Percentiles rank a stretch among this genome's conserved stretches.
Conservation (phyloP, 37 sponge, comb jelly and placozoan genomes). For the Lycopodina hypogea region DNA sequence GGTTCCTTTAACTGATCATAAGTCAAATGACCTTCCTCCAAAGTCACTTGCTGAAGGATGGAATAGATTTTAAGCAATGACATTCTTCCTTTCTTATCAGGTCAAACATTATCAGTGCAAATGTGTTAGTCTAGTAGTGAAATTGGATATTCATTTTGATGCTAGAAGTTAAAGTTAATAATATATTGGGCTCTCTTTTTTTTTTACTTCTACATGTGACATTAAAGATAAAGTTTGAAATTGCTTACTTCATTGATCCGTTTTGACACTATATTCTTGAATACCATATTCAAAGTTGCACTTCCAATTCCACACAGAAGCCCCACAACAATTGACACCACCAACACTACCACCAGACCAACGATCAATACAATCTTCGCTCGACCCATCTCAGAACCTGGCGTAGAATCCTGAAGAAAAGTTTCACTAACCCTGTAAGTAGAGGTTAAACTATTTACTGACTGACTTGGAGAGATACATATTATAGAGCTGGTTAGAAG, state of each 20-base stretch:
- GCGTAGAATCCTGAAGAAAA: too few species aligned
- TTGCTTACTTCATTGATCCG: neutral
- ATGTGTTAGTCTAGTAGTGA: too few species aligned
- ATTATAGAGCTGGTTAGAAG: too few species aligned
- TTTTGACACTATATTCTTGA: neutral
- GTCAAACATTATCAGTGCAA: neutral
- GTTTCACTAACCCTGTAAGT: too few species aligned
- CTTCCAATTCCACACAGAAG: neutral
- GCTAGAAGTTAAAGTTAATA: too few species aligned
- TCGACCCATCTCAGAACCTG: too few species aligned
- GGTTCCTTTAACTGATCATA: slow-evolving; percentile 74
- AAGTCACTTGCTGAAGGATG: slow-evolving; percentile 45
- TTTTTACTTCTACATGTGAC: too few species aligned
- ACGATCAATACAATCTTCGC: neutral
- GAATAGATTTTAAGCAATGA: neutral
- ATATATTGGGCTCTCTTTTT: too few species aligned
- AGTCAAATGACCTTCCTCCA: slow-evolving; percentile 52
- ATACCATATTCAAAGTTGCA: neutral
- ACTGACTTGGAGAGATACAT: too few species aligned
- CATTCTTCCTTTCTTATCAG: neutral
- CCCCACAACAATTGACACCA: neutral
- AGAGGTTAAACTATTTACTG: too few species aligned
- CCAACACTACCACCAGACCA: neutral
- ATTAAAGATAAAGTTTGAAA: too few species aligned
- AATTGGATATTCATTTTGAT: too few species aligned